Evolutionary conservation across 2,113 vertebrate genomes (phyloP).

Genomic region (Mormyrus iriodes): DNA sequence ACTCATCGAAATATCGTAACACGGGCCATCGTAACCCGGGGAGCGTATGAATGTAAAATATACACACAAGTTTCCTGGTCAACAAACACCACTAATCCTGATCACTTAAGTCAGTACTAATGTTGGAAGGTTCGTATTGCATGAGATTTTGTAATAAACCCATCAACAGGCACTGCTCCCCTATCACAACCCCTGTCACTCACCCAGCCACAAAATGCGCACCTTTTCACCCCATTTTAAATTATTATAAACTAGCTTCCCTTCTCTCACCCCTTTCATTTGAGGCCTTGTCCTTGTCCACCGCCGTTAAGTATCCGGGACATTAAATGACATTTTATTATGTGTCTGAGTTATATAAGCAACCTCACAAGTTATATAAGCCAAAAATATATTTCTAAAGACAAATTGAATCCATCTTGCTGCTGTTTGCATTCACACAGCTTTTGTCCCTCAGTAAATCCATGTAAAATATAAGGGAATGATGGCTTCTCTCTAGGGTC

Average conservation of each 20-base stretch:
- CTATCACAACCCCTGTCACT: too few species aligned
- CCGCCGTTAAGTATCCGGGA: slow-evolving; percentile 20
- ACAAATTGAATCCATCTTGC: slow-evolving; percentile 2
- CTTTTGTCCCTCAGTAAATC: neutral
- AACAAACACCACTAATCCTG: neutral
- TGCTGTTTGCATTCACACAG: neutral
- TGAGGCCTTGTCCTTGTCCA: neutral
- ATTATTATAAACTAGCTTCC: neutral
- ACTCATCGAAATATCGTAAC: too few species aligned
- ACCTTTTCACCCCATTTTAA: neutral
- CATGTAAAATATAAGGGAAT: neutral
- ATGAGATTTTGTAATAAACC: neutral
- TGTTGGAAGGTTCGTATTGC: neutral
- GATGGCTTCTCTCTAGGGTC: neutral
- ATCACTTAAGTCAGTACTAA: neutral
- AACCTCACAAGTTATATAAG: slow-evolving; percentile 23
- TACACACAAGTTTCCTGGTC: neutral
- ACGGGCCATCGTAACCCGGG: too few species aligned
- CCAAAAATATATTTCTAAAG: slow-evolving; percentile 9
- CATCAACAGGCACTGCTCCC: neutral
- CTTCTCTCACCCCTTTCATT: neutral
- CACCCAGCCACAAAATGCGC: neutral
- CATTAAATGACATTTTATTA: slow-evolving; percentile 1
- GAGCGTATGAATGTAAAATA: too few species aligned
- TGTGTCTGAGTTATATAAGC: slow-evolving; percentile 29